Evolutionary conservation across 2,113 vertebrate genomes (phyloP).

Genomic region (Paramisgurnus dabryanus): DNA sequence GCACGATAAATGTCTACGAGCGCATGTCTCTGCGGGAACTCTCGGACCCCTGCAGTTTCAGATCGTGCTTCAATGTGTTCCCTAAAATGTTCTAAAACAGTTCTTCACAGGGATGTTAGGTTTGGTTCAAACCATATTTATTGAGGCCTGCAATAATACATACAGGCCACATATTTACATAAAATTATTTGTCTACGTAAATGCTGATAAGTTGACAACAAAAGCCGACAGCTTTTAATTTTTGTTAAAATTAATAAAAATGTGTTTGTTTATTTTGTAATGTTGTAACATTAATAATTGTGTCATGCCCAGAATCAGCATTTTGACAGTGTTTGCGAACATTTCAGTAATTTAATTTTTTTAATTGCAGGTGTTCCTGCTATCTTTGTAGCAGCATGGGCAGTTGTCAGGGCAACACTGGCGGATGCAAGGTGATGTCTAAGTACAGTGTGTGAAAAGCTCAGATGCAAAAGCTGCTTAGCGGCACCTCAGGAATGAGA

Average conservation of each 20-base stretch:
- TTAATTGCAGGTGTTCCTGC: conserved; percentile 81
- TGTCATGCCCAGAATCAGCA: background rate
- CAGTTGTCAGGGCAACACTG: conserved; percentile 77
- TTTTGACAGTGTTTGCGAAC: conserved; percentile 1
- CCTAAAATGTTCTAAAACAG: background rate
- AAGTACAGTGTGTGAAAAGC: background rate
- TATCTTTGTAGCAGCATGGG: conserved; percentile 83
- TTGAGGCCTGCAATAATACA: background rate
- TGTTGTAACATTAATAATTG: background rate
- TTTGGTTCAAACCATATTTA: background rate
- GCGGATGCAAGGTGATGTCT: conserved; percentile 82
- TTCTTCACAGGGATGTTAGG: background rate
- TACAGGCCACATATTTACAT: background rate
- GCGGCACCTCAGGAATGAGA: no score
- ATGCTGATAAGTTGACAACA: background rate
- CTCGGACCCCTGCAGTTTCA: background rate
- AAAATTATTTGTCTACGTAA: background rate
- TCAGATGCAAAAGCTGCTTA: no score
- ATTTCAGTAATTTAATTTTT: conserved; percentile 12
- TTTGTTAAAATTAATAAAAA: background rate
- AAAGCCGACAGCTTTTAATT: no score
- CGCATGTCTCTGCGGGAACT: background rate
- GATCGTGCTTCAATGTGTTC: background rate
- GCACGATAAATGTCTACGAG: background rate
- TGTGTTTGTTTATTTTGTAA: background rate